These are phyloP conservation scores for Galeopterus variegatus DNA, from an alignment of 2,113 vertebrate genomes.

Conservation along the genomic window DNA sequence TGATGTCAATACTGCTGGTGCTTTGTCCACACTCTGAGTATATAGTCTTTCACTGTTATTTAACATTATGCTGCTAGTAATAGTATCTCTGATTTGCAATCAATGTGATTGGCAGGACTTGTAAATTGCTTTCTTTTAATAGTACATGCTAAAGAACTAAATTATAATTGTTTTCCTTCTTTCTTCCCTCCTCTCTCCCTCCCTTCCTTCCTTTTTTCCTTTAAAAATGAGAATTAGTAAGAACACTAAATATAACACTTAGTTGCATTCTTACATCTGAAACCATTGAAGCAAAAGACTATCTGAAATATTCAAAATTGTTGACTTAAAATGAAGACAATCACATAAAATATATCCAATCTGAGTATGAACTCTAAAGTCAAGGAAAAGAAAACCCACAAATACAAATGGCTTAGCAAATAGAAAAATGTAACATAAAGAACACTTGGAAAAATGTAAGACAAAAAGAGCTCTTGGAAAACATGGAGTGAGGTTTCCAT, in stretches of 20 bases:
- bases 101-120: not conserved
- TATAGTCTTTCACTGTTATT: not conserved
- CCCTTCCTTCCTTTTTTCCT: too few species aligned
- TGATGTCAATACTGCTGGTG: not conserved
- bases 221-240: not conserved
- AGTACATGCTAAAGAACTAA: not conserved
- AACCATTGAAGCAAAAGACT: not conserved
- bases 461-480: not conserved
- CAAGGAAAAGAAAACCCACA: not conserved
- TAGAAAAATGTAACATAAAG: not conserved
- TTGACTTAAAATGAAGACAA: not conserved
- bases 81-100: not conserved
- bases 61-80: not conserved
- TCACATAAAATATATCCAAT: not conserved
- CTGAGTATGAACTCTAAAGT: not conserved
- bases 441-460: not conserved
- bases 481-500: not conserved
- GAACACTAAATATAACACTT: not conserved
- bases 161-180: not conserved
- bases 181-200: not conserved
- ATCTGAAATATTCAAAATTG: not conserved
- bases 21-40: not conserved
- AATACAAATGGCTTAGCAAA: not conserved
- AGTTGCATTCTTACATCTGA: not conserved
- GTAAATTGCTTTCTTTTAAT: not conserved